phyloP scores from a whole-genome alignment of 2,113 vertebrate species.

The Sander lucioperca region DNA sequence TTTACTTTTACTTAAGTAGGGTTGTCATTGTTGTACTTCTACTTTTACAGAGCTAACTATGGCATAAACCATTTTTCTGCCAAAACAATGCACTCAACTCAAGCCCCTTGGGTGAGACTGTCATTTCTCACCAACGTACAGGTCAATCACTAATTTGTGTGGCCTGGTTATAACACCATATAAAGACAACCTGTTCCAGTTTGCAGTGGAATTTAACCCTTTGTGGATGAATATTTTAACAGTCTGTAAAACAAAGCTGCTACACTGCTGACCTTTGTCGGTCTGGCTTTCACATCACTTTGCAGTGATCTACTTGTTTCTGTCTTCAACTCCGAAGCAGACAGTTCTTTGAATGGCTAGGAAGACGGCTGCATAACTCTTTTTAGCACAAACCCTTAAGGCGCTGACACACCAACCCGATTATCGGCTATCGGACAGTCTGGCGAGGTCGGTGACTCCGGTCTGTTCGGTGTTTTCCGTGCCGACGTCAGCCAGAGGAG shows the following conservation, averaged over 20 bases:
- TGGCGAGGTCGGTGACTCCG: too few species aligned
- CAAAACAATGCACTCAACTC: neutral
- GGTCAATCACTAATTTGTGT: conserved; percentile 1
- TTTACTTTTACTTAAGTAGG: too few species aligned
- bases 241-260: conserved; percentile 16
- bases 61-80: neutral
- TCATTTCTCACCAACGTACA: conserved; percentile 7
- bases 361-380: neutral
- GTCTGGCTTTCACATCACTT: neutral
- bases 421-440: too few species aligned
- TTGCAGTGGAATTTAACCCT: conserved; percentile 14
- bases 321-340: neutral
- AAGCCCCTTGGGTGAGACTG: neutral
- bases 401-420: too few species aligned
- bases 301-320: neutral
- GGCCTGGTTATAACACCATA: conserved; percentile 17
- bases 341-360: neutral
- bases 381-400: neutral
- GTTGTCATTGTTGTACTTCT: too few species aligned
- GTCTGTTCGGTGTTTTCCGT: too few species aligned
- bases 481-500: too few species aligned
- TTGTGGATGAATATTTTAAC: conserved; percentile 41
- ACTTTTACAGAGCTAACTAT: neutral
- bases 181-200: conserved; percentile 22
- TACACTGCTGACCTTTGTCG: neutral